Conservation (phyloP, 2,888 invertebrate species). For the Argyresthia albistria region DNA sequence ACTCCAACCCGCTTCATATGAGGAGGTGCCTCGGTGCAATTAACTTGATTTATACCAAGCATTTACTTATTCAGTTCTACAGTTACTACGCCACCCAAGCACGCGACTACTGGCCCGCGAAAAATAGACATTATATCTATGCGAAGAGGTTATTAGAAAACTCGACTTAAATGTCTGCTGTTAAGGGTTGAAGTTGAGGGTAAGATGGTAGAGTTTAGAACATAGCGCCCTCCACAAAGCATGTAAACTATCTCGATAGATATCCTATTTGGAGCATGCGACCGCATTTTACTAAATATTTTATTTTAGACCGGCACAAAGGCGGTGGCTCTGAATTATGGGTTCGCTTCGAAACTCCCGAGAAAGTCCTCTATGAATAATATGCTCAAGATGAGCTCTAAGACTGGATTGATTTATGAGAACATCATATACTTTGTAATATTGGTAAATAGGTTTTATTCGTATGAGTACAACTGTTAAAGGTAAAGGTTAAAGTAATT, state of each 20-base stretch:
- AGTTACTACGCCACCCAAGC: conserved; percentile 47
- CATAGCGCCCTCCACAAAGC: conserved; percentile 15
- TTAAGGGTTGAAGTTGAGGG: conserved; percentile 4
- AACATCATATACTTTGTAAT: too few relatives aligned
- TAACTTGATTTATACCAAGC: conserved; percentile 70
- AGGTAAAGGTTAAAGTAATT: too few relatives aligned
- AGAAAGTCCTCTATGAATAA: conserved; percentile 29
- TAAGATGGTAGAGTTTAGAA: conserved; percentile 13
- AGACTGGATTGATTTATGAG: too few relatives aligned
- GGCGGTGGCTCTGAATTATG: conserved; percentile 28
- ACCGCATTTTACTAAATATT: conserved; percentile 40
- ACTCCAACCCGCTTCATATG: conserved; percentile 33
- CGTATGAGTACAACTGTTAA: too few relatives aligned
- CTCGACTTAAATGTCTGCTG: conserved; percentile 14
- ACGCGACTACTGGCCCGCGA: conserved; percentile 37
- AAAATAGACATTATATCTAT: conserved; percentile 23
- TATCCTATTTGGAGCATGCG: conserved; percentile 33
- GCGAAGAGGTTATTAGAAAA: conserved; percentile 13
- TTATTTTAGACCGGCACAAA: conserved; percentile 27
- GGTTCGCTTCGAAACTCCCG: conserved; percentile 31
- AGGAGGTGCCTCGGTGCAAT: conserved; percentile 66
- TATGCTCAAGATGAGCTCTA: conserved; percentile 17
- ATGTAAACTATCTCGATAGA: conserved; percentile 37
- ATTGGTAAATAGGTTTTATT: too few relatives aligned
- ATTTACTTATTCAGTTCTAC: conserved; percentile 69